These are phyloP conservation scores for Beris morrisii DNA, from an alignment of 2,888 invertebrate species.

Conservation along the genomic window DNA sequence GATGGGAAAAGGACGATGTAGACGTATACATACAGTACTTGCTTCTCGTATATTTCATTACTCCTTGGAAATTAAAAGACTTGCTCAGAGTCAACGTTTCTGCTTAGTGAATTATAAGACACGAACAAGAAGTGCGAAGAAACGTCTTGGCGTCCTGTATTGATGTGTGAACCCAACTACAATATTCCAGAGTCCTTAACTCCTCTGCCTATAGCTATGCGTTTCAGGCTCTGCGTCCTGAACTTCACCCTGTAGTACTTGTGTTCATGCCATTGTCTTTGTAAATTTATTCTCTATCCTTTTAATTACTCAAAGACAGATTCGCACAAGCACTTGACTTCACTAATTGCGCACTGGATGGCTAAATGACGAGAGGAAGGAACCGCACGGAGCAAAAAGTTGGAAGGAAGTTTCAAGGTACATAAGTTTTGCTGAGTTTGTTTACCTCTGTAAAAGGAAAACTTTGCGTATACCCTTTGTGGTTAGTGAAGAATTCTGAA, in stretches of 20 bases:
- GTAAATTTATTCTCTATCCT: conserved; percentile 7
- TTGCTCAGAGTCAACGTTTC: not conserved
- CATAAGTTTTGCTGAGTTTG: too few species aligned
- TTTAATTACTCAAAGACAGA: conserved; percentile 23
- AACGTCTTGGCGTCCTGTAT: not conserved
- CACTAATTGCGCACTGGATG: conserved; percentile 17
- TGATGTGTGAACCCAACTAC: not conserved
- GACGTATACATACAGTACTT: not conserved
- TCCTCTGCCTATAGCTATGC: too few species aligned
- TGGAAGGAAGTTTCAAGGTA: not conserved
- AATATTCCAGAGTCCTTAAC: not conserved
- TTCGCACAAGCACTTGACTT: conserved; percentile 20
- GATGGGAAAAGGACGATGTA: not conserved
- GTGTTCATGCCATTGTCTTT: not conserved
- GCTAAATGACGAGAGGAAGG: not conserved
- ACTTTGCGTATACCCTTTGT: too few species aligned
- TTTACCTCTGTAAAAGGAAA: too few species aligned
- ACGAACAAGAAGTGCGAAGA: too few species aligned
- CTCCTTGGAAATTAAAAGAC: not conserved
- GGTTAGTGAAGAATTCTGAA: too few species aligned
- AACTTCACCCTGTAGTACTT: too few species aligned
- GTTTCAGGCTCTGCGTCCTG: too few species aligned
- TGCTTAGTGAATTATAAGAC: too few species aligned
- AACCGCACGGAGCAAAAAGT: not conserved
- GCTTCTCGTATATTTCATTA: not conserved